phyloP scores from a whole-genome alignment of 2,113 vertebrate species.

The Antennarius striatus region DNA sequence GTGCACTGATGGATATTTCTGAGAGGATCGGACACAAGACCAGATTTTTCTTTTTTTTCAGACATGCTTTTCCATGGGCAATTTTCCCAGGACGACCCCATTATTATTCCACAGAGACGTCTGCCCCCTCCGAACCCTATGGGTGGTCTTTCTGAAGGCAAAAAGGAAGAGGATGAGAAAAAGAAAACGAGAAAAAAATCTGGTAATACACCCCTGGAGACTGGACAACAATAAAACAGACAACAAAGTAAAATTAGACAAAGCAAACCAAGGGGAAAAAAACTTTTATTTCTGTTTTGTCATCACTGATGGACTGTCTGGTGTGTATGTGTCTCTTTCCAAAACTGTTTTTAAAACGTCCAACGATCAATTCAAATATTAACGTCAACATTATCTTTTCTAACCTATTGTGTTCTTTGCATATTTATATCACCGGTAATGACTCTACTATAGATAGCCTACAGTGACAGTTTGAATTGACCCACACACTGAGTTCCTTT shows the following conservation, averaged over 20 bases:
- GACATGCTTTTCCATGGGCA: constrained; percentile 76
- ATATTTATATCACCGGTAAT: not conserved
- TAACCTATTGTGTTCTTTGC: not conserved
- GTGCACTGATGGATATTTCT: constrained; percentile 74
- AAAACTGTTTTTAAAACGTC: no score
- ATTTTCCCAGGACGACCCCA: constrained; percentile 81
- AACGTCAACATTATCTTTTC: not conserved
- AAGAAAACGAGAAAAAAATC: constrained; percentile 39
- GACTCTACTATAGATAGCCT: constrained; percentile 12
- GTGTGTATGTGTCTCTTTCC: not conserved
- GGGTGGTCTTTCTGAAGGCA: constrained; percentile 79
- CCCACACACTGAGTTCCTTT: constrained; percentile 31
- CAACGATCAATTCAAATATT: no score
- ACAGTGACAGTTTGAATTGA: constrained; percentile 42
- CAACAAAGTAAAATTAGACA: constrained; percentile 55
- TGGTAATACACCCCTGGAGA: constrained; percentile 62
- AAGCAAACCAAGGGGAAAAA: constrained; percentile 11
- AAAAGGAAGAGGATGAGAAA: constrained; percentile 72
- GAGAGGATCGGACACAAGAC: constrained; percentile 77
- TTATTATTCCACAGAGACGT: constrained; percentile 81
- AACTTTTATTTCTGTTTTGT: not conserved
- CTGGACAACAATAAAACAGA: constrained; percentile 69
- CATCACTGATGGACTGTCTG: not conserved
- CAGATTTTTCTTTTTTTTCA: constrained; percentile 76
- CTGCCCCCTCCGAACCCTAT: constrained; percentile 77